Base-by-base conservation (phyloP, 2,888 invertebrate genomes). In the Andricus quercusramuli region DNA sequence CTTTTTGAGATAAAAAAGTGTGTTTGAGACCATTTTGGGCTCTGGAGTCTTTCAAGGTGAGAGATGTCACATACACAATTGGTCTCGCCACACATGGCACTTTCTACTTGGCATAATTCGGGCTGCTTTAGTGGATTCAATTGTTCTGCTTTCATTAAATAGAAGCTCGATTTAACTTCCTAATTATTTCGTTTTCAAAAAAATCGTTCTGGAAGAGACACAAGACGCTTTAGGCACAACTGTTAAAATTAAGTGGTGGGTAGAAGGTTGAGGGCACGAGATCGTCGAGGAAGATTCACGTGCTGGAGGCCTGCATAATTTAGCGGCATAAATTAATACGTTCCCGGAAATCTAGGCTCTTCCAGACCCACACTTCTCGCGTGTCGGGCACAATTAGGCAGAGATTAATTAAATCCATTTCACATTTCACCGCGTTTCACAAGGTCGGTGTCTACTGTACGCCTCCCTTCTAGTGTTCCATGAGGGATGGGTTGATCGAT, bases 401-500 rank as follows among this genome's bases (percentile, higher is more conserved):
- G 86, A 90, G 90, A 91, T 91, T 91, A 91, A 91, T 91, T 91
- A 91, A 91, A 91, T 88, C 88, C 90, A 89, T 91, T 91, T 91
- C 88, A 88, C 90, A 88, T 90, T 90, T 91, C 90, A 86, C 83
- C 88, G 88, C 51, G 25, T 56, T 70, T 70, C 51, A 51, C 29
- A 51, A 70, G 32, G 56, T 51, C 32, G 25, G 37, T 37, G 47
- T 32, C 74, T 56, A 32, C 56, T 74, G 56, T 29, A 4, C n/a
- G 32, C n/a, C 32, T 37, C 56, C 32, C 32, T 74, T 74, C n/a
- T 15, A n/a, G n/a, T n/a, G 32, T 74, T 74, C 13, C 32, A 56
- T 56, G n/a, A 74, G 29, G 17, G 56, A 74, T 74, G 9, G n/a
- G n/a, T 74, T 22, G 51, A 74, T 56, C 51, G 32, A 56, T 32